Percentiles rank a stretch among this genome's conserved stretches.
phyloP scores from a whole-genome alignment of 2,797 vertebrate species.

The Amphiprion clarkii region DNA sequence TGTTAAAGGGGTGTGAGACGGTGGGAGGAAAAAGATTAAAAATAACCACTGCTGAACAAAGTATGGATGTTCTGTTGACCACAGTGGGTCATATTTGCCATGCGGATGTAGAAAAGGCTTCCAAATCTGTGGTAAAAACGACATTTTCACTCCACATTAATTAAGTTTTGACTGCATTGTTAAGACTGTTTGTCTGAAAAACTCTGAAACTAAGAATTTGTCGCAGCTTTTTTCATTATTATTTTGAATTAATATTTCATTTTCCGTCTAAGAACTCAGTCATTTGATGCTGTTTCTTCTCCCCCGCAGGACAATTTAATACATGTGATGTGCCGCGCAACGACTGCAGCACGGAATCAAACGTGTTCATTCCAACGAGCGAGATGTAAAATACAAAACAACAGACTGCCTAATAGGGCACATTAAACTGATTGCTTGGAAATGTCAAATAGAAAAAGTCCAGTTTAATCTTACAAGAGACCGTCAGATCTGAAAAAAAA shows the following conservation, averaged over 20 bases:
- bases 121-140: not conserved
- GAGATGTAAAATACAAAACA: conserved; percentile 33
- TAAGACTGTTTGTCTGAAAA: too few relatives aligned
- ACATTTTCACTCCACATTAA: not conserved
- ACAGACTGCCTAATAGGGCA: conserved; percentile 33
- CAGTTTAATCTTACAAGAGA: conserved; percentile 44
- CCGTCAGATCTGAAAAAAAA: conserved; percentile 29
- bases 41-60: not conserved
- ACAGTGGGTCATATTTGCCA: not conserved
- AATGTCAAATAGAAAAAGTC: conserved; percentile 46
- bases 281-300: conserved; percentile 8
- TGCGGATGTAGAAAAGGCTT: not conserved
- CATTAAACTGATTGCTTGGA: conserved; percentile 55
- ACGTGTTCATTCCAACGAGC: conserved; percentile 32
- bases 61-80: not conserved
- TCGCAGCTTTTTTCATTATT: not conserved
- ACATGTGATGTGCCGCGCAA: not conserved
- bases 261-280: not conserved
- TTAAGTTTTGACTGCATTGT: not conserved
- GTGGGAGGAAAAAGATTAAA: not conserved
- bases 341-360: conserved; percentile 23
- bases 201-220: too few relatives aligned
- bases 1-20: conserved; percentile 10
- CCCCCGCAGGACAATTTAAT: conserved; percentile 4
- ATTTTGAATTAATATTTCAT: conserved; percentile 9